These are phyloP conservation scores for Serrognathus titanus DNA, from an alignment of 2,888 invertebrate genomes.

Conservation along the genomic window DNA sequence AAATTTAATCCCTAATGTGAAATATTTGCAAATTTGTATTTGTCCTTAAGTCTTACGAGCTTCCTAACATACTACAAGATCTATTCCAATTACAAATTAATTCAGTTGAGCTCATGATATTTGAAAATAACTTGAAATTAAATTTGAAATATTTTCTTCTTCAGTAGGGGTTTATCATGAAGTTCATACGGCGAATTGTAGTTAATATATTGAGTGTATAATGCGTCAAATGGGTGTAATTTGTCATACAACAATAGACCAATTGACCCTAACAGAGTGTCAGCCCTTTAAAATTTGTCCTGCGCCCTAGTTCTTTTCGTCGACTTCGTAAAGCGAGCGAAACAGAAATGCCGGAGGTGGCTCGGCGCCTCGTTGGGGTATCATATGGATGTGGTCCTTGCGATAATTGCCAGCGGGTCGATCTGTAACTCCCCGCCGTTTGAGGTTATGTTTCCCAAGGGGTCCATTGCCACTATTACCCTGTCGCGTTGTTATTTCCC, in stretches of 20 bases:
- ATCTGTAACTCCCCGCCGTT: constrained; percentile 42
- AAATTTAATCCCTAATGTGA: no score
- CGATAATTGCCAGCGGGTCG: constrained; percentile 44
- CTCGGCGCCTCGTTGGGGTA: constrained; percentile 30
- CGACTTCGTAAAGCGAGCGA: not conserved
- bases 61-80: no score
- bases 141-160: constrained; percentile 8
- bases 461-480: constrained; percentile 49
- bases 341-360: constrained; percentile 11
- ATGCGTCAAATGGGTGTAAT: constrained; percentile 28
- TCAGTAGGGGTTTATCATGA: no score
- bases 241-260: constrained; percentile 28
- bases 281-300: constrained; percentile 18
- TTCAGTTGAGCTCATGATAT: no score
- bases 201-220: constrained; percentile 9
- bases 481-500: constrained; percentile 43
- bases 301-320: constrained; percentile 15
- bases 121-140: no score
- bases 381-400: constrained; percentile 28
- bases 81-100: no score
- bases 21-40: no score
- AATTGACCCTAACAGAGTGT: not conserved
- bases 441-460: constrained; percentile 47
- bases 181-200: no score
- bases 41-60: no score